Conservation (phyloP, 1,140 invertebrate species). For the Rhizoglyphus robini region DNA sequence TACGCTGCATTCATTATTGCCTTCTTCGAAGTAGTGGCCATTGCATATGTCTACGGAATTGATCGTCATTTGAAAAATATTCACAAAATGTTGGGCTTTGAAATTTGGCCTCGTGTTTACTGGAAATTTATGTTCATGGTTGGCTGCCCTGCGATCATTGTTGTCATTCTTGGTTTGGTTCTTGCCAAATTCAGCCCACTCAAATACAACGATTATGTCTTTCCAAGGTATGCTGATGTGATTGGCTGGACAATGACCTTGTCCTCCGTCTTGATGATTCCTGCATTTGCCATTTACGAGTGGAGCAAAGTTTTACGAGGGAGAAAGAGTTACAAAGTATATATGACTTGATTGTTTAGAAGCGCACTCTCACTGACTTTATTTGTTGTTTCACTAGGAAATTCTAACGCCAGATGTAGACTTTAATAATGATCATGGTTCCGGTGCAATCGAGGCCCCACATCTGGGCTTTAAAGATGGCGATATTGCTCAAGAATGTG, state of each 20-base stretch:
- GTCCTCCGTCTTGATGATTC: conserved; percentile 32
- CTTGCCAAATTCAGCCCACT: conserved; percentile 34
- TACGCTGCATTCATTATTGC: no score
- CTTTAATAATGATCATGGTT: neutral
- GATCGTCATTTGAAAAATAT: no score
- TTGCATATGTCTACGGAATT: no score
- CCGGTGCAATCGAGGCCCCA: neutral
- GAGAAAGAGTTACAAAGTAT: neutral
- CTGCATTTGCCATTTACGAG: conserved; percentile 29
- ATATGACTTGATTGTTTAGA: neutral
- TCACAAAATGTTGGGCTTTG: no score
- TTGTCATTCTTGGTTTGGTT: conserved; percentile 27
- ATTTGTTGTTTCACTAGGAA: neutral
- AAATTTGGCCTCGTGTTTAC: conserved; percentile 50
- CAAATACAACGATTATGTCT: conserved; percentile 31
- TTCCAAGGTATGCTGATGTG: conserved; percentile 33
- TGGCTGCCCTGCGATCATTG: neutral
- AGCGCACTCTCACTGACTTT: neutral
- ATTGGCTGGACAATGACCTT: conserved; percentile 32
- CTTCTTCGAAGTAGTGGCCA: no score
- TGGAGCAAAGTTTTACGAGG: conserved; percentile 16
- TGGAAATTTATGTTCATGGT: conserved; percentile 42
- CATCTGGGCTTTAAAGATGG: neutral
- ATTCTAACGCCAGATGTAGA: neutral
- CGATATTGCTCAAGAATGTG: neutral